A percentile compares a stretch with the other conserved stretches of the same genome.
phyloP scores from a whole-genome alignment of 2,888 invertebrate genomes.

The Mamestra brassicae region DNA sequence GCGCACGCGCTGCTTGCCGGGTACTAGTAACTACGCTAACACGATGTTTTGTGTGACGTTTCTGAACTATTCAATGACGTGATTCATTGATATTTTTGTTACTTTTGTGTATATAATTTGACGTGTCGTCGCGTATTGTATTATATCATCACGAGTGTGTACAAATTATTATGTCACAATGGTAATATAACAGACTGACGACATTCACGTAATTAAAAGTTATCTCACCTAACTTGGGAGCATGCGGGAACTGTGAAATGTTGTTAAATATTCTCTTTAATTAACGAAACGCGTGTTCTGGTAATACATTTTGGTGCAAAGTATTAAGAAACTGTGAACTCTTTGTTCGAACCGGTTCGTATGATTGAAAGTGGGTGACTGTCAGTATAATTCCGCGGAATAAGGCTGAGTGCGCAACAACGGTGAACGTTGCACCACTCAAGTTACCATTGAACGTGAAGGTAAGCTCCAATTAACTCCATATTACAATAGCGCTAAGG shows the following conservation, averaged over 20 bases:
- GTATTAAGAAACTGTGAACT: slow-evolving; percentile 74
- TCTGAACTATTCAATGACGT: slow-evolving; percentile 77
- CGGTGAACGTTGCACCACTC: slow-evolving; percentile 77
- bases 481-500: slow-evolving; percentile 75
- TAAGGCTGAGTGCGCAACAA: slow-evolving; percentile 73
- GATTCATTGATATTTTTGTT: slow-evolving; percentile 84
- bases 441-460: slow-evolving; percentile 85
- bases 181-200: slow-evolving; percentile 18
- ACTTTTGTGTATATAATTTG: slow-evolving; percentile 67
- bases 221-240: slow-evolving; percentile 26
- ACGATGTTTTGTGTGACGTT: slow-evolving; percentile 74
- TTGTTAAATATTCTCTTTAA: slow-evolving; percentile 53
- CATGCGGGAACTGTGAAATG: slow-evolving; percentile 27
- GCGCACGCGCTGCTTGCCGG: slow-evolving; percentile 79
- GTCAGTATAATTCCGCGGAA: slow-evolving; percentile 73
- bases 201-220: slow-evolving; percentile 43
- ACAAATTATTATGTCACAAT: slow-evolving; percentile 42
- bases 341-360: slow-evolving; percentile 83
- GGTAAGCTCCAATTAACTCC: slow-evolving; percentile 84
- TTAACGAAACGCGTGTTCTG: slow-evolving; percentile 64
- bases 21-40: slow-evolving; percentile 68
- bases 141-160: slow-evolving; percentile 39
- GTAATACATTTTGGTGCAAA: slow-evolving; percentile 58
- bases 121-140: slow-evolving; percentile 48
- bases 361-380: slow-evolving; percentile 87